phyloP scores from a whole-genome alignment of 2,113 vertebrate species.

The Rutilus rutilus region DNA sequence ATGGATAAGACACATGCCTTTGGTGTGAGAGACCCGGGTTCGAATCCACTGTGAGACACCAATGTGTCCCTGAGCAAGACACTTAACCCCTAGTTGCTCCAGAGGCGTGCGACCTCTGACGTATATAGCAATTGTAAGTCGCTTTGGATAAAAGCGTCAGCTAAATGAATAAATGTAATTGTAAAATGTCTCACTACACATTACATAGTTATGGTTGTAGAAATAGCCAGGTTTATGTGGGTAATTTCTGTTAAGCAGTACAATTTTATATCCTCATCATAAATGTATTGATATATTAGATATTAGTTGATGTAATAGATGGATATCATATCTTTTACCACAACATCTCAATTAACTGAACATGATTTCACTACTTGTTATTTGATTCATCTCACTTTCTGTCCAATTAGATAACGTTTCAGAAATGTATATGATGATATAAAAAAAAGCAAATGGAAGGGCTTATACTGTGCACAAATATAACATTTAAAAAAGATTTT shows the following conservation, averaged over 20 bases:
- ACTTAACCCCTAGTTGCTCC: too few species aligned
- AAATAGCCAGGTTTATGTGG: background rate
- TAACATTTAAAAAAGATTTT: too few species aligned
- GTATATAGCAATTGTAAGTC: too few species aligned
- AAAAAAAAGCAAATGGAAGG: background rate
- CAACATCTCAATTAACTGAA: background rate
- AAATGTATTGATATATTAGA: background rate
- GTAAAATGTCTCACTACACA: background rate
- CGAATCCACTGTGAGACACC: too few species aligned
- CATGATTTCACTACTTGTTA: background rate
- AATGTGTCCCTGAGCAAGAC: too few species aligned
- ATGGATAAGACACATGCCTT: too few species aligned
- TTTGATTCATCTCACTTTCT: background rate
- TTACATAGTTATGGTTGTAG: background rate
- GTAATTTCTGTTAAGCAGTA: background rate
- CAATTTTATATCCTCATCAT: background rate
- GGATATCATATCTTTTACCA: background rate
- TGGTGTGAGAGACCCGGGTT: too few species aligned
- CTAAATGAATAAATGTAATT: too few species aligned
- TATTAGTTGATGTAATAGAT: background rate
- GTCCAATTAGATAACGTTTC: background rate
- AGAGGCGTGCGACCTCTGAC: too few species aligned
- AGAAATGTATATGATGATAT: background rate
- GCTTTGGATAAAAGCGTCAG: too few species aligned
- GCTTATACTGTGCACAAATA: too few species aligned